Base-by-base conservation (phyloP, 2,888 invertebrate species). In the Andrena camellia region DNA sequence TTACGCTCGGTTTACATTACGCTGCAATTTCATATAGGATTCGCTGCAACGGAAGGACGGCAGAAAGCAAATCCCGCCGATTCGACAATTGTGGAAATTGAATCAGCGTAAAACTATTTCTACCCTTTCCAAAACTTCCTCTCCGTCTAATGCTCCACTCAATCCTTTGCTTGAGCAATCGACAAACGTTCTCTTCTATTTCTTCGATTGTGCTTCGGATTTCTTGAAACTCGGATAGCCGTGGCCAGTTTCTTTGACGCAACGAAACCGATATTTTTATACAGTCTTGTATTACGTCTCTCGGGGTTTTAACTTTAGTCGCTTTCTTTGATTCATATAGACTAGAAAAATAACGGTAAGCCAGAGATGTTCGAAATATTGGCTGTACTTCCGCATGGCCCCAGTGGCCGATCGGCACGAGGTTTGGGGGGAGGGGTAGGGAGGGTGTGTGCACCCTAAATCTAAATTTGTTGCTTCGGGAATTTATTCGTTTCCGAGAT, bases 1-100 rank as follows among this genome's bases (percentile, higher is more conserved):
- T 69, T 69, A 26, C 42, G 29, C 26, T 76, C 52, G 76, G 63
- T 26, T 75, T 59, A 70, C 26, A 8, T 64, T 59, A 48, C 26
- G 67, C 66, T 68, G 80, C 29, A 78, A 81, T 78, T 74, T 81
- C 68, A 33, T 63, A 35, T 84, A 86, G 86, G 79, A 87, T 77
- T 85, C 78, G 77, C 76, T 75, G 75, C 31, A 78, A 79, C 75
- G 81, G 81, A 83, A 87, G 87, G 86, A 86, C 83, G 86, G 87
- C 67, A 86, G 83, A 84, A 42, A 81, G 81, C 81, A 81, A 83
- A 83, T 84, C 78, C 79, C 70, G 68, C 80, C 86, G 77, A 83
- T 83, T 77, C 70, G 60, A 78, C 50, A 71, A 81, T 69, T 64
- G 70, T 60, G 70, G 64, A 68, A 60, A 73, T 82, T 60, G 62